Evolutionary conservation across 2,888 invertebrate species (phyloP).

Genomic region (Gryllus longicercus): DNA sequence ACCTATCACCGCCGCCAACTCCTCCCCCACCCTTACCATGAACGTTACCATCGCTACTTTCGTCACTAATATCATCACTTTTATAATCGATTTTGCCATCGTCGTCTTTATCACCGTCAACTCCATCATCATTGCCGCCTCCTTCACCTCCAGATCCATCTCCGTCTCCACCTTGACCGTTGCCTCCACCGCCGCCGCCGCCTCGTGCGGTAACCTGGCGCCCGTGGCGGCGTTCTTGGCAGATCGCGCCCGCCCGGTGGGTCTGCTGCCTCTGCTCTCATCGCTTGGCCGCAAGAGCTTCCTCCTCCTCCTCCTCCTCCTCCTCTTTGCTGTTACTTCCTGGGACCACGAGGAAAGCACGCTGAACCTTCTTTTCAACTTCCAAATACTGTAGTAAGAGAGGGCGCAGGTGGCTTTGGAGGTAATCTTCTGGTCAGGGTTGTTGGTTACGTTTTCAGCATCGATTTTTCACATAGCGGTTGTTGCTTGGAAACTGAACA

Average conservation of each 20-base stretch:
- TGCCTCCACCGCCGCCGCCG: background rate
- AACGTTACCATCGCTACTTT: no score
- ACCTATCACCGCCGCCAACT: no score
- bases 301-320: no score
- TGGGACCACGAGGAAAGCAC: background rate
- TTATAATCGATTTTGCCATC: no score
- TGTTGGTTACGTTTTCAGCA: no score
- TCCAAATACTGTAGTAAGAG: background rate
- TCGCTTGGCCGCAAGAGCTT: background rate
- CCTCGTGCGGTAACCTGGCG: background rate
- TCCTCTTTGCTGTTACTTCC: background rate
- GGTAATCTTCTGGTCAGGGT: background rate
- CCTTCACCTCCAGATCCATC: background rate
- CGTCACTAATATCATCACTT: no score
- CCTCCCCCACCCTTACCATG: no score
- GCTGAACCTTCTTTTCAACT: background rate
- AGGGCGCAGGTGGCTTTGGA: background rate
- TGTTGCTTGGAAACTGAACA: no score
- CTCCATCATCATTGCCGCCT: no score
- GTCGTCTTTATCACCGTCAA: no score
- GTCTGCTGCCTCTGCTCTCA: background rate
- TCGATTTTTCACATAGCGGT: no score
- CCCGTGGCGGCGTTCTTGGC: background rate
- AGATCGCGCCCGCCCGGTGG: background rate
- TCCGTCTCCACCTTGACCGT: background rate